Evolutionary conservation across 2,113 vertebrate genomes (phyloP).

Genomic region (Megaleporinus macrocephalus): DNA sequence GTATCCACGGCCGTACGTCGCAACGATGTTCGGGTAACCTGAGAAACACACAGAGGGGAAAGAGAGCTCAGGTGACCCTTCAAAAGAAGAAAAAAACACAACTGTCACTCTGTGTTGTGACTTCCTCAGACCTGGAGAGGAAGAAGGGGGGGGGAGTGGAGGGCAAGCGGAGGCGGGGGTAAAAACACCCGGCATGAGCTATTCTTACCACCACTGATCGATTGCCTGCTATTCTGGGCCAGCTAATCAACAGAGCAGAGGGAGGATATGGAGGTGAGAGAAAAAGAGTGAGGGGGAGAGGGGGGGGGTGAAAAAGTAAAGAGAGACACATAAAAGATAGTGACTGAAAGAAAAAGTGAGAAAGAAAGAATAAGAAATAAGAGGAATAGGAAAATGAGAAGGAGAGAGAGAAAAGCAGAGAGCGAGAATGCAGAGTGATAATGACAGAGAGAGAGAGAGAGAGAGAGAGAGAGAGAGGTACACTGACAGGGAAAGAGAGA

Average conservation of each 20-base stretch:
- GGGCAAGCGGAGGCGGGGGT: too few relatives aligned
- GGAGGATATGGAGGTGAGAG: not conserved
- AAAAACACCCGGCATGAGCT: not conserved
- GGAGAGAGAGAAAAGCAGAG: too few relatives aligned
- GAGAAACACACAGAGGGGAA: constrained; percentile 46
- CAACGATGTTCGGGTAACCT: constrained; percentile 99
- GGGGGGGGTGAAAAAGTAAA: too few relatives aligned
- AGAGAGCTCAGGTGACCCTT: not conserved
- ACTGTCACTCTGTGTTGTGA: not conserved
- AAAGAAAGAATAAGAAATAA: too few relatives aligned
- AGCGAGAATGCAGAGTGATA: too few relatives aligned
- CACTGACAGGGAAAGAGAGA: not conserved
- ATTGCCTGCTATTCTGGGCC: not conserved
- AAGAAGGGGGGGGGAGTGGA: not conserved
- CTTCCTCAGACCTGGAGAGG: not conserved
- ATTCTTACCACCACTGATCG: not conserved
- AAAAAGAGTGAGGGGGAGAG: not conserved
- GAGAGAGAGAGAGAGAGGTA: not conserved
- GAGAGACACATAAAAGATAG: not conserved
- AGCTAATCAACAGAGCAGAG: constrained; percentile 1
- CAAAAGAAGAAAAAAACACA: not conserved
- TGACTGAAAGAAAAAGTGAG: too few relatives aligned
- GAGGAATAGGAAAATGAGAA: too few relatives aligned
- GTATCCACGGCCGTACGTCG: constrained; percentile 97
- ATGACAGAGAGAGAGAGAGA: not conserved